Base-by-base conservation (phyloP, 2,113 vertebrate species). In the Cebidichthys violaceus region DNA sequence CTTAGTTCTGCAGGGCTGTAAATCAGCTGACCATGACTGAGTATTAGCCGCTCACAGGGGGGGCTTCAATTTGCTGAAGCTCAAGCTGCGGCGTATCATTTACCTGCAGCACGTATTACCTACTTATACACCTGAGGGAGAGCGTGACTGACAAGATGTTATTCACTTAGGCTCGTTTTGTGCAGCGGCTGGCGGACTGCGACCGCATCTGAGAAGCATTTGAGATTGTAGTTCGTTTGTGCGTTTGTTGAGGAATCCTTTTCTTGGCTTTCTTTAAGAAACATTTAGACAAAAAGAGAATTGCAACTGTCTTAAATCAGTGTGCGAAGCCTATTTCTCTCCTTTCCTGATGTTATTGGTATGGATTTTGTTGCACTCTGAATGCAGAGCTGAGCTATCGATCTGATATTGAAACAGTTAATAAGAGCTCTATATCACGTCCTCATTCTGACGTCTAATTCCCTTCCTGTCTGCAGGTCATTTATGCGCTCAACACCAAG, bases 401-500 rank as follows among this genome's bases (percentile, higher is more conserved):
- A 89, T 87, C 72, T 57, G 35, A 64, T 68, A 54, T 50, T 37
- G 75, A 72, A 85, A 61, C 79, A 4, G 65, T 62, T 77, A 50
- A 70, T 77, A 47, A 70, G 18, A 24, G 33, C 41, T 73, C 37
- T 45, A 7, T 27, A 18, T 52, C 59, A 3, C 18, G 4, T 66
- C 54, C 62, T 79, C 64, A 69, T 60, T 65, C 50, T 74, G 75
- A 69, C 13, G 1, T 78, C 60, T 61, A 1, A 27, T 83, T 90
- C 86, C 55, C 52, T 76, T 47, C 22, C n/a, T 77, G 54, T 87
- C 74, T 52, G 4, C 90, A 99, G 98, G 98, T 99, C 13, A 99
- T 99, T 91, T 99, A 99, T 85, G 97, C 98, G 70, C 96, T 99
- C 89, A 99, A 99, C 92, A 99, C 98, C 79, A 99, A 98, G 92